These are phyloP conservation scores for Nasonovia ribisnigri DNA, from an alignment of 2,888 invertebrate genomes.

Conservation along the genomic window DNA sequence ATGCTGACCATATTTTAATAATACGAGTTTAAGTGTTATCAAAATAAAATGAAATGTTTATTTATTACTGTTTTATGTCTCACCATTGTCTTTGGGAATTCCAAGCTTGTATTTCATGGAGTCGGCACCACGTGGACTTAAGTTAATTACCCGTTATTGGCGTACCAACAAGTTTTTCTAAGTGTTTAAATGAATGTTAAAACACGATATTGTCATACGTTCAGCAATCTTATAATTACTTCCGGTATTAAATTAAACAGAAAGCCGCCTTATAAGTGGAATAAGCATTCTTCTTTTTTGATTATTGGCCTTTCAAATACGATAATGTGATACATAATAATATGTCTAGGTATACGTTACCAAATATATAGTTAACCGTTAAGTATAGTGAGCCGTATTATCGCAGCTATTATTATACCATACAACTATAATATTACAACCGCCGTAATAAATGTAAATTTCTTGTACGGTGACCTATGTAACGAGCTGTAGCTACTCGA, in stretches of 20 bases:
- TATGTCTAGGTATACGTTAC: not conserved
- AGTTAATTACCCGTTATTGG: not conserved
- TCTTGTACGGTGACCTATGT: not conserved
- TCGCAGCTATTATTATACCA: not conserved
- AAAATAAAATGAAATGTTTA: not conserved
- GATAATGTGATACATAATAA: not conserved
- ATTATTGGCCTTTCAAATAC: not conserved
- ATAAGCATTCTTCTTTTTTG: not conserved
- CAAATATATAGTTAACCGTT: not conserved
- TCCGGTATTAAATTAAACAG: not conserved
- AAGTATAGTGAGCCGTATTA: not conserved
- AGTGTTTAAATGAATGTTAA: not conserved
- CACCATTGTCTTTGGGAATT: not conserved
- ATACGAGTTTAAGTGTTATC: not conserved
- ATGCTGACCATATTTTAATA: not conserved
- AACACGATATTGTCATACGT: not conserved
- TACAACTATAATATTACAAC: not conserved
- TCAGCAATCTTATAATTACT: not conserved
- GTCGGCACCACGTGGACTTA: not conserved
- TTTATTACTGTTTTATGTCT: not conserved
- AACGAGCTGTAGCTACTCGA: not conserved
- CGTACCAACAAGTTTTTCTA: not conserved
- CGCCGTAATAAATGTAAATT: constrained; percentile 42
- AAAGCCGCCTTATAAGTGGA: not conserved
- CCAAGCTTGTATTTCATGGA: not conserved